Conservation (phyloP, 1,140 invertebrate genomes). For the Cotesia typhae region DNA sequence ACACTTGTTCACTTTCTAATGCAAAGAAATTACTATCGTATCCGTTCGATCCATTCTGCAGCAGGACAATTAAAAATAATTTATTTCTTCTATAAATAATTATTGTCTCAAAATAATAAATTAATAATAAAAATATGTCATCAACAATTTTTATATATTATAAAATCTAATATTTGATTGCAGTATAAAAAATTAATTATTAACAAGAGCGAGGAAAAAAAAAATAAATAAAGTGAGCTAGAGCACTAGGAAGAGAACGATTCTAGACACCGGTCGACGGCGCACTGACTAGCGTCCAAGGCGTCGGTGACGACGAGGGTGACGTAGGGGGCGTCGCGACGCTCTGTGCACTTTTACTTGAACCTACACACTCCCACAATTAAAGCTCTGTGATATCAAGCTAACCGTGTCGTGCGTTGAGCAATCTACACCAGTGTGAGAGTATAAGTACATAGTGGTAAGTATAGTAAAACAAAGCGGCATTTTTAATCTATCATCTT, state of each 20-base stretch:
- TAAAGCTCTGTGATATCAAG: not conserved
- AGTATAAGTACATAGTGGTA: too few species aligned
- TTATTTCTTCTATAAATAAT: not conserved
- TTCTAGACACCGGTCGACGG: conserved; percentile 36
- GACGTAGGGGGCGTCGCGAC: conserved; percentile 35
- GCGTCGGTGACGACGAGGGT: conserved; percentile 29
- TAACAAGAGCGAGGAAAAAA: conserved; percentile 4
- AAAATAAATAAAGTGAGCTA: not conserved
- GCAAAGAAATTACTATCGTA: conserved; percentile 19
- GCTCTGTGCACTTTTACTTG: conserved; percentile 16
- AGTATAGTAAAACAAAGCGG: not conserved
- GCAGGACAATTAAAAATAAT: not conserved
- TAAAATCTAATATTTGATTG: not conserved
- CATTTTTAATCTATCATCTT: conserved; percentile 24
- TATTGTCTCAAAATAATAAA: not conserved
- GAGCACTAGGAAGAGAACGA: conserved; percentile 19
- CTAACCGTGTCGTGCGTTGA: not conserved
- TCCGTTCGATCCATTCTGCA: not conserved
- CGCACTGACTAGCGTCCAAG: conserved; percentile 34
- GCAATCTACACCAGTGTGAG: too few species aligned
- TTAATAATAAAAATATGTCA: not conserved
- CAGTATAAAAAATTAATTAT: not conserved
- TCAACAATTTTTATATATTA: conserved; percentile 2
- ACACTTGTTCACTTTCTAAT: conserved; percentile 37
- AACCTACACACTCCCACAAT: not conserved